phyloP scores from a whole-genome alignment of 1,140 invertebrate genomes.

The Paraescarpia echinospica region DNA sequence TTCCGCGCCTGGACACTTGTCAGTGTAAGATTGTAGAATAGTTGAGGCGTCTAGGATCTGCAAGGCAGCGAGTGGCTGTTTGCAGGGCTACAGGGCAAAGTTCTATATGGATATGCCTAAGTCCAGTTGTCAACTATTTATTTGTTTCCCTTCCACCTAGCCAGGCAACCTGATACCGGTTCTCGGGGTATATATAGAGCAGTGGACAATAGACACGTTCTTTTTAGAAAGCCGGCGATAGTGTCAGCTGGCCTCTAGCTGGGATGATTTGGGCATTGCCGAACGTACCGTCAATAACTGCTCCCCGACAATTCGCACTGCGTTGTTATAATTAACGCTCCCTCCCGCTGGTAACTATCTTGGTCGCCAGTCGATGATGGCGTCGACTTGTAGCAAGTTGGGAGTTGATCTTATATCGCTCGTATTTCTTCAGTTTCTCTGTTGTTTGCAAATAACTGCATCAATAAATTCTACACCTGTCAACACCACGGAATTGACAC shows the following conservation, averaged over 20 bases:
- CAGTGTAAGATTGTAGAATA: neutral
- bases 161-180: neutral
- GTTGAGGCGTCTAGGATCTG: neutral
- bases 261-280: neutral
- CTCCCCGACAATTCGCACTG: neutral
- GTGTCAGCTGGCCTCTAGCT: neutral
- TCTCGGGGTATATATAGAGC: neutral
- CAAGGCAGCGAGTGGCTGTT: neutral
- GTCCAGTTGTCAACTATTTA: neutral
- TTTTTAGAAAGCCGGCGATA: neutral
- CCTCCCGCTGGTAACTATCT: neutral
- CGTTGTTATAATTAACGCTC: neutral
- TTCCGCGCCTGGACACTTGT: neutral
- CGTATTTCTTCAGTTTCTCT: neutral
- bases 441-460: neutral
- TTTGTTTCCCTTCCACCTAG: neutral
- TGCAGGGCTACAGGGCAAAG: neutral
- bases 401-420: neutral
- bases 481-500: neutral
- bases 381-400: neutral
- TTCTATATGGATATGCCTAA: neutral
- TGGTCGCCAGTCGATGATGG: neutral
- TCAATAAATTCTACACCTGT: neutral
- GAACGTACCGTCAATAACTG: neutral
- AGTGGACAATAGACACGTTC: neutral